Evolutionary conservation across 2,888 invertebrate species (phyloP).

Genomic region (Deilephila porcellus): DNA sequence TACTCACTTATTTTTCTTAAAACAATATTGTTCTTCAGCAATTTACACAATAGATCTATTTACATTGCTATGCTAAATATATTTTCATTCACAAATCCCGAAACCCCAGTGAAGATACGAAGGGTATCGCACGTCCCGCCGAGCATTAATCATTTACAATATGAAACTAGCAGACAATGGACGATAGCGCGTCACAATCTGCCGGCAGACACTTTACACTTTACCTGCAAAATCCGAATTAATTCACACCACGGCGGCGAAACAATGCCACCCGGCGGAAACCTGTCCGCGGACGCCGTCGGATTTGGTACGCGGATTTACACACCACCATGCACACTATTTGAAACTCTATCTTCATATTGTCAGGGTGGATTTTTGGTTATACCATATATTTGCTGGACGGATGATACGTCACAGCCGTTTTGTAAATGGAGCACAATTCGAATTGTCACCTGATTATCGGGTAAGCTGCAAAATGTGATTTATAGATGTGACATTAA

Average conservation of each 20-base stretch:
- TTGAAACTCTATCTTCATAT: conserved; percentile 39
- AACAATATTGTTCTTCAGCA: neutral
- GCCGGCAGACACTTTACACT: conserved; percentile 45
- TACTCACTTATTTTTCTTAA: too few relatives aligned
- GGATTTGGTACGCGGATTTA: conserved; percentile 73
- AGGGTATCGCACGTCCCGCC: neutral
- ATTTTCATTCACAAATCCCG: neutral
- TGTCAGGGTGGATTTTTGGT: conserved; percentile 50
- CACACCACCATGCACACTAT: conserved; percentile 47
- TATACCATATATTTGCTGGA: conserved; percentile 50
- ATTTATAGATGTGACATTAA: conserved; percentile 43
- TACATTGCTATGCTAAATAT: neutral
- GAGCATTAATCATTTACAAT: conserved; percentile 32
- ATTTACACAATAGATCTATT: neutral
- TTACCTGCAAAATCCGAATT: conserved; percentile 72
- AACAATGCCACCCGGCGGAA: conserved; percentile 70
- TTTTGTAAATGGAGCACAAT: conserved; percentile 73
- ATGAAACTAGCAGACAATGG: conserved; percentile 46
- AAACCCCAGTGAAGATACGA: neutral
- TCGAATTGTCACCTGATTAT: conserved; percentile 74
- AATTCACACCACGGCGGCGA: conserved; percentile 69
- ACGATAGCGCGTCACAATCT: conserved; percentile 52
- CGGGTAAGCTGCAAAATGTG: conserved; percentile 48
- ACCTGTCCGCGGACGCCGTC: conserved; percentile 69
- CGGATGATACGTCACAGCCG: conserved; percentile 66